phyloP scores from a whole-genome alignment of 2,113 vertebrate genomes.

The Siniperca chuatsi region DNA sequence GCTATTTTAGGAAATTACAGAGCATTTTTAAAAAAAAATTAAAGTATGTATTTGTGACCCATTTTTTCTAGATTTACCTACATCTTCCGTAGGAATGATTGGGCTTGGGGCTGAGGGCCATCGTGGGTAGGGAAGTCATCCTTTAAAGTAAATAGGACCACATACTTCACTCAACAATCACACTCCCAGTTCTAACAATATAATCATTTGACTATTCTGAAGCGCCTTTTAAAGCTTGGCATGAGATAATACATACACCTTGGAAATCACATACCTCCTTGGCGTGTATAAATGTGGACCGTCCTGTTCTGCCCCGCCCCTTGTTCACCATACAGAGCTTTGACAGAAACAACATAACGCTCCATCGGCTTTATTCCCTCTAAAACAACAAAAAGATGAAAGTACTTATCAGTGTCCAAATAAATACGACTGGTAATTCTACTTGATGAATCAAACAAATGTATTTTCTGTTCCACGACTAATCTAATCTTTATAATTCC shows the following conservation, averaged over 20 bases:
- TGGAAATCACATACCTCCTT: slow-evolving; percentile 73
- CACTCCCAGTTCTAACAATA: too few relatives aligned
- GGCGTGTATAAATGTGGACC: slow-evolving; percentile 64
- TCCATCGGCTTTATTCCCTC: slow-evolving; percentile 73
- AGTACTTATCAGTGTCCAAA: neutral
- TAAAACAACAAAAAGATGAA: slow-evolving; percentile 43
- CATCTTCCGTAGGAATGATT: neutral
- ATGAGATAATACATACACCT: too few relatives aligned
- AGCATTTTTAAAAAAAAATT: neutral
- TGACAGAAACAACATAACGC: slow-evolving; percentile 76
- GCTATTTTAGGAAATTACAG: neutral
- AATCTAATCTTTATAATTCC: neutral
- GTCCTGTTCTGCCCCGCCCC: slow-evolving; percentile 22
- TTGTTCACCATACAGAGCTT: slow-evolving; percentile 51
- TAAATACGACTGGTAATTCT: neutral
- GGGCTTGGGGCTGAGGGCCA: too few relatives aligned
- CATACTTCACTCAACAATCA: too few relatives aligned
- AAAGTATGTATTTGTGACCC: neutral
- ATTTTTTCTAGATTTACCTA: neutral
- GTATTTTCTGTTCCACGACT: too few relatives aligned
- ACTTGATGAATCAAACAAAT: neutral
- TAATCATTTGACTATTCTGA: neutral
- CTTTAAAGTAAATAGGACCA: too few relatives aligned
- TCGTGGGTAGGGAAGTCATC: too few relatives aligned
- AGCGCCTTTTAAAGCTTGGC: neutral